Evolutionary conservation across 2,113 vertebrate genomes (phyloP).

Genomic region (Nipponia nippon): DNA sequence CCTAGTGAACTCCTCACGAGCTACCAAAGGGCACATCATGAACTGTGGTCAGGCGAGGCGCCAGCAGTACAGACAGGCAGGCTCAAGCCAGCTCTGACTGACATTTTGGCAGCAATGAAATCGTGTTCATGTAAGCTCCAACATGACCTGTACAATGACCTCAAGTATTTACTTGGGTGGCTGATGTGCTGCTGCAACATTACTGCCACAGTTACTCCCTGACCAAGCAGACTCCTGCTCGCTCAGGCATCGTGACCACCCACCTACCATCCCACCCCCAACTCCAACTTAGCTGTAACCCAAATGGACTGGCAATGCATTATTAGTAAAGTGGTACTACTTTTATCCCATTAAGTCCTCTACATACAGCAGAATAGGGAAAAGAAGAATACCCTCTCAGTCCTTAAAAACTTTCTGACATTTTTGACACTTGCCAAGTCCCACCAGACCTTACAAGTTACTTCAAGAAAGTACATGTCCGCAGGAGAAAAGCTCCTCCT

Average conservation of each 20-base stretch:
- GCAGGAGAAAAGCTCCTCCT: not conserved
- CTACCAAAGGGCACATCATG: accelerated
- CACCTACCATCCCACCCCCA: not conserved
- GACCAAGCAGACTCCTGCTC: not conserved
- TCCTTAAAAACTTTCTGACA: not conserved
- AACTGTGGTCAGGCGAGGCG: too few relatives aligned
- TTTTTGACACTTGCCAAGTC: not conserved
- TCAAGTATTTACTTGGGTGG: not conserved
- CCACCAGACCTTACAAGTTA: not conserved
- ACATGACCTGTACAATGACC: not conserved
- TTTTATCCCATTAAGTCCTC: not conserved
- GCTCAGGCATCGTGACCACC: too few relatives aligned
- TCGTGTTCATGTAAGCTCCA: accelerated
- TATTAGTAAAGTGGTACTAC: not conserved
- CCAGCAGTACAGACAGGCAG: not conserved
- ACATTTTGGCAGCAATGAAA: not conserved
- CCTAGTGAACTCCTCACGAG: not conserved
- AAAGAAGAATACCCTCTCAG: not conserved
- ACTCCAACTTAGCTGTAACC: not conserved
- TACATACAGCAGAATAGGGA: accelerated
- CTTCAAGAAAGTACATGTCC: not conserved
- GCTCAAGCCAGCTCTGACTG: not conserved
- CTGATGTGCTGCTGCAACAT: not conserved
- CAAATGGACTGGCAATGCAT: not conserved
- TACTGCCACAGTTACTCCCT: not conserved